Evolutionary conservation across 2,888 invertebrate species (phyloP).

Genomic region (Aradus depressus): DNA sequence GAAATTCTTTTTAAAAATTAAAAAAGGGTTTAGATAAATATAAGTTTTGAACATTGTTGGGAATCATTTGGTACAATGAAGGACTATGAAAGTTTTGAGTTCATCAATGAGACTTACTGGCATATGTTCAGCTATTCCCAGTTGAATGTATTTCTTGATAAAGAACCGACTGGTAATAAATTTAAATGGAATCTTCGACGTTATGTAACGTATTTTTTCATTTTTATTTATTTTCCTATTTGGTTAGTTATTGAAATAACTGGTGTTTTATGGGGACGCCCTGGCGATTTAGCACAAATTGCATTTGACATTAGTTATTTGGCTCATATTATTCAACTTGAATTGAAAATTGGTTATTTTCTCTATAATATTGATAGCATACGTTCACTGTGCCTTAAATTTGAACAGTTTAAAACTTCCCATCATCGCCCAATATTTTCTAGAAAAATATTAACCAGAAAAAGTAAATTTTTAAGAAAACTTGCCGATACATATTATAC

Average conservation of each 20-base stretch:
- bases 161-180: not conserved
- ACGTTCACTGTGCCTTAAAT: not conserved
- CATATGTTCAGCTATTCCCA: conserved; percentile 16
- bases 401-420: conserved; percentile 1
- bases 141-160: conserved; percentile 8
- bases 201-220: conserved; percentile 8
- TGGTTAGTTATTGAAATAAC: conserved; percentile 7
- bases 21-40: too few relatives aligned
- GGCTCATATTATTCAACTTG: conserved; percentile 8
- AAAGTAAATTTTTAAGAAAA: not conserved
- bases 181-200: conserved; percentile 2
- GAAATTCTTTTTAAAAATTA: too few relatives aligned
- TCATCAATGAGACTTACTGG: conserved; percentile 12
- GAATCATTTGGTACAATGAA: conserved; percentile 6
- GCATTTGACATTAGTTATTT: conserved; percentile 14
- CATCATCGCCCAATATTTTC: conserved; percentile 2
- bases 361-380: conserved; percentile 9
- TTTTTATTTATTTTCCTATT: conserved; percentile 10
- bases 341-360: conserved; percentile 8
- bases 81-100: conserved; percentile 4
- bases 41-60: too few relatives aligned
- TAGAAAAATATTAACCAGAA: not conserved
- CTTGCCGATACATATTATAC: conserved; percentile 11
- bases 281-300: conserved; percentile 7
- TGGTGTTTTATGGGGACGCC: conserved; percentile 7